A percentile compares a stretch with the other conserved stretches of the same genome.
These are phyloP conservation scores for Diaphora mendica DNA, from an alignment of 2,888 invertebrate genomes.

Conservation along the genomic window DNA sequence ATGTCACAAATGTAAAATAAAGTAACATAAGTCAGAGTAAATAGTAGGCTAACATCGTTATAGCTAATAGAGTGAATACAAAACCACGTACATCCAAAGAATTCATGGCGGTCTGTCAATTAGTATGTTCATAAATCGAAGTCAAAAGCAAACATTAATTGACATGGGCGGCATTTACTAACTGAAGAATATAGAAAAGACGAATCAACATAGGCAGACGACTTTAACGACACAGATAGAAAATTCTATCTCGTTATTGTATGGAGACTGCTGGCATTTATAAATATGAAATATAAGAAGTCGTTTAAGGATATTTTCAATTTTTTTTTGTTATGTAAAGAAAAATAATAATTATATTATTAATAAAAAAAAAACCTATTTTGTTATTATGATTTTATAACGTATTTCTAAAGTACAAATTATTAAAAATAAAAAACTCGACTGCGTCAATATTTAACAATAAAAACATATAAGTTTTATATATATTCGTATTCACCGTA, in stretches of 20 bases:
- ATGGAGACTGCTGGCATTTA: not conserved
- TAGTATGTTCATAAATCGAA: conserved; percentile 63
- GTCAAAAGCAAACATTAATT: conserved; percentile 49
- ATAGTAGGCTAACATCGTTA: not conserved
- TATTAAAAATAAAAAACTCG: too few species aligned
- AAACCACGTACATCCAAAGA: not conserved
- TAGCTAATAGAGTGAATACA: not conserved
- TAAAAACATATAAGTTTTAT: too few species aligned
- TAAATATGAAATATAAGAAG: not conserved
- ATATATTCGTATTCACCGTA: too few species aligned
- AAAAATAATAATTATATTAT: too few species aligned
- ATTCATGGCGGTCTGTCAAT: conserved; percentile 62
- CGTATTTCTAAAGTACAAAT: too few species aligned
- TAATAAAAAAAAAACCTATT: too few species aligned
- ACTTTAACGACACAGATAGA: not conserved
- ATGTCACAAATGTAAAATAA: too few species aligned
- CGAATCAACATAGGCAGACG: not conserved
- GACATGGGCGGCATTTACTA: conserved; percentile 61
- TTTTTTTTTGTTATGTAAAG: too few species aligned
- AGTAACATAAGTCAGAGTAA: too few species aligned
- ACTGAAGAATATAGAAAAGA: conserved; percentile 43
- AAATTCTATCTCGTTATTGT: not conserved
- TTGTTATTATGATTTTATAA: not conserved
- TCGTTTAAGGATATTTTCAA: too few species aligned
- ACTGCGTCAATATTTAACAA: too few species aligned